These are phyloP conservation scores for Polymixis flavicincta DNA, from an alignment of 2,888 invertebrate species.

Conservation along the genomic window DNA sequence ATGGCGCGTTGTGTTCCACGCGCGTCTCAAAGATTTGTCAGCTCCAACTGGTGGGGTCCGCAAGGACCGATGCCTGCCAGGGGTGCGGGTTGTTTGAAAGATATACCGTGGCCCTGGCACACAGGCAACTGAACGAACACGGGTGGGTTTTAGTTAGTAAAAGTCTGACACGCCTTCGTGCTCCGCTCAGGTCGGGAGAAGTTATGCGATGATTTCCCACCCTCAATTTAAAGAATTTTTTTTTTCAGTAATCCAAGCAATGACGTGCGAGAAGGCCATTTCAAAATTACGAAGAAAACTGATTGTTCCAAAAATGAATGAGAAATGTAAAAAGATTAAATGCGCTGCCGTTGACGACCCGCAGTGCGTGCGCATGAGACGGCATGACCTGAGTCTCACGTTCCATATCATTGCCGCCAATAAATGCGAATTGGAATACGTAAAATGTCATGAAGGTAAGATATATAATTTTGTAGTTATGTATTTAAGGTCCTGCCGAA, in stretches of 20 bases:
- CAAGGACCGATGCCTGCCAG: no score
- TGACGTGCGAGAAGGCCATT: constrained; percentile 23
- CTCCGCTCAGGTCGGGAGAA: no score
- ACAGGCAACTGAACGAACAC: no score
- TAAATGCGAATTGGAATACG: constrained; percentile 76
- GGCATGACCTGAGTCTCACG: constrained; percentile 31
- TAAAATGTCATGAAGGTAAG: constrained; percentile 76
- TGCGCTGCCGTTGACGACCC: constrained; percentile 70
- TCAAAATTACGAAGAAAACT: constrained; percentile 37
- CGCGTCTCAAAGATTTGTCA: no score
- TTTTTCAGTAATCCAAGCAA: constrained; percentile 30
- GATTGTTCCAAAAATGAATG: constrained; percentile 22
- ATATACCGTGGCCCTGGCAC: no score
- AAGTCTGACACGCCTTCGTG: no score
- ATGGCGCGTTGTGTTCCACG: no score
- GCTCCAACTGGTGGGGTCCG: no score
- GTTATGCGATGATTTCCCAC: no score
- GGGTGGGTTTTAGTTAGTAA: no score
- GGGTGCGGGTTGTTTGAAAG: no score
- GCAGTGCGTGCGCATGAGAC: constrained; percentile 69
- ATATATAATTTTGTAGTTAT: not conserved
- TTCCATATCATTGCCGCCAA: constrained; percentile 69
- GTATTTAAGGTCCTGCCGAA: not conserved
- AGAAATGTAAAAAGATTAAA: constrained; percentile 67
- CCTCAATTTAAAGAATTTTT: no score